phyloP scores from a whole-genome alignment of 2,888 invertebrate genomes.

The Marronus borbonicus region DNA sequence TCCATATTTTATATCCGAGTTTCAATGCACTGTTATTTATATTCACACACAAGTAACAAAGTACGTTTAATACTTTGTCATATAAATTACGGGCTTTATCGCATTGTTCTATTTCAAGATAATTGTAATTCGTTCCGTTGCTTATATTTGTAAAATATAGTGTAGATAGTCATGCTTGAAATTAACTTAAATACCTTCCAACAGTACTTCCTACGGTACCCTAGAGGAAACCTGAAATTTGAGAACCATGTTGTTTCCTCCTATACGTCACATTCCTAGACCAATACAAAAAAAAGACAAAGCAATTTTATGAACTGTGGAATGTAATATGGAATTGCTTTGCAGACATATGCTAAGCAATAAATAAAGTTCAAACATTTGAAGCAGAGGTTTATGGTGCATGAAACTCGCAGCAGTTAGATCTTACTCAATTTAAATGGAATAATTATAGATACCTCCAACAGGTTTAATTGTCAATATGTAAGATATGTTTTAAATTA shows the following conservation, averaged over 20 bases:
- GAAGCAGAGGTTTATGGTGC: too few species aligned
- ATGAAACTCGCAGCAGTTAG: too few species aligned
- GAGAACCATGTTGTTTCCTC: not conserved
- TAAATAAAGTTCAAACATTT: too few species aligned
- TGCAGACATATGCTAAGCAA: too few species aligned
- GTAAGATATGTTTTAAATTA: too few species aligned
- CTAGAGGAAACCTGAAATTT: slow-evolving; percentile 20
- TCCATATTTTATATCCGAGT: slow-evolving; percentile 30
- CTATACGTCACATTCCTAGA: not conserved
- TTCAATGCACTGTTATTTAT: slow-evolving; percentile 34
- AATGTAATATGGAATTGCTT: not conserved
- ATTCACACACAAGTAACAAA: slow-evolving; percentile 24
- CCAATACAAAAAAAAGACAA: not conserved
- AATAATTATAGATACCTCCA: too few species aligned
- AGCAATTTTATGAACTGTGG: not conserved
- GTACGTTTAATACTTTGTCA: slow-evolving; percentile 31
- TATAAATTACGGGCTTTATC: slow-evolving; percentile 36
- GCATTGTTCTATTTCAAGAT: slow-evolving; percentile 37
- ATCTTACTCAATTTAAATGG: too few species aligned
- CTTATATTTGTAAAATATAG: slow-evolving; percentile 36
- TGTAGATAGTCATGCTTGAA: slow-evolving; percentile 36
- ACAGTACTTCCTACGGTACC: slow-evolving; percentile 23
- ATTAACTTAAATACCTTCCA: slow-evolving; percentile 16
- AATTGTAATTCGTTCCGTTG: slow-evolving; percentile 28
- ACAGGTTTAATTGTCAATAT: too few species aligned